phyloP scores from a whole-genome alignment of 2,888 invertebrate genomes.

The Eupithecia abbreviata region DNA sequence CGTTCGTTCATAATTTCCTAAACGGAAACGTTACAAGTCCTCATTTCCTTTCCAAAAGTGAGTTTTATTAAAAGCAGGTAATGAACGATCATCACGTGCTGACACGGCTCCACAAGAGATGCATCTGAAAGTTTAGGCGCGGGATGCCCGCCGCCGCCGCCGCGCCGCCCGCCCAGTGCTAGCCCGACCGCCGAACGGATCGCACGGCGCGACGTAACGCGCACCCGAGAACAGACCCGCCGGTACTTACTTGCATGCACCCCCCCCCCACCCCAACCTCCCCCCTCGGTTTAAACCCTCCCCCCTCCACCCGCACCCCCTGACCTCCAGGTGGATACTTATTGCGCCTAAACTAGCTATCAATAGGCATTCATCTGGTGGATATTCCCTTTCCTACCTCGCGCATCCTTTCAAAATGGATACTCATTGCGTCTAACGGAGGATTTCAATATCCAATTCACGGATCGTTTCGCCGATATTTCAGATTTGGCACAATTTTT shows the following conservation, averaged over 20 bases:
- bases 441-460: slow-evolving; percentile 3
- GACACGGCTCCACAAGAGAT: slow-evolving; percentile 39
- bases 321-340: slow-evolving; percentile 66
- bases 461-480: background rate
- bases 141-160: slow-evolving; percentile 63
- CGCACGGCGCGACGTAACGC: slow-evolving; percentile 74
- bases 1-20: background rate
- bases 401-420: slow-evolving; percentile 19
- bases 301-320: slow-evolving; percentile 36
- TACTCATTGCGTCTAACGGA: background rate
- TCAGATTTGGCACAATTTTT: background rate
- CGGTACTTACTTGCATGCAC: slow-evolving; percentile 78
- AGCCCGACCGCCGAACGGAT: slow-evolving; percentile 75
- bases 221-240: slow-evolving; percentile 73
- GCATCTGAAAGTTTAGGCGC: slow-evolving; percentile 65
- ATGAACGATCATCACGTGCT: background rate
- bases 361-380: slow-evolving; percentile 34
- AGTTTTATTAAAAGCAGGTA: background rate
- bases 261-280: slow-evolving; percentile 32
- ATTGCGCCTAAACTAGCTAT: slow-evolving; percentile 56
- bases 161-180: slow-evolving; percentile 76
- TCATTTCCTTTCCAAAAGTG: background rate
- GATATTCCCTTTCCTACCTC: slow-evolving; percentile 7
- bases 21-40: background rate
- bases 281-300: slow-evolving; percentile 20